phyloP scores from a whole-genome alignment of 2,888 invertebrate species.

The Lottia gigantea region DNA sequence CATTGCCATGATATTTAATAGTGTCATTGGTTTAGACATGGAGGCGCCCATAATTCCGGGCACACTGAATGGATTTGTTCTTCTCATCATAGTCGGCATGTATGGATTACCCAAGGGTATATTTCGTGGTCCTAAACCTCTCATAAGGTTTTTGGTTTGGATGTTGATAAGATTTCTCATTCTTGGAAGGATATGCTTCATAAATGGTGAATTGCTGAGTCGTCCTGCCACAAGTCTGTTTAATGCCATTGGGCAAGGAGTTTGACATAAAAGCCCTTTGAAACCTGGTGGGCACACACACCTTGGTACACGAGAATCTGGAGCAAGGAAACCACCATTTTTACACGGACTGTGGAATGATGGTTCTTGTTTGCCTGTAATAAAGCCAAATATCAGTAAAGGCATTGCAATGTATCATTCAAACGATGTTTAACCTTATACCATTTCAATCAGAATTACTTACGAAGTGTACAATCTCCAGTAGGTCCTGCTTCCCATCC shows the following conservation, averaged over 20 bases:
- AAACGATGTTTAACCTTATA: neutral
- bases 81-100: neutral
- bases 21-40: neutral
- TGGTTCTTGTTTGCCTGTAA: no score
- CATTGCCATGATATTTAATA: neutral
- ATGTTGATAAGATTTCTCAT: neutral
- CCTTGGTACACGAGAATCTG: neutral
- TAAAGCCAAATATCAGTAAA: neutral
- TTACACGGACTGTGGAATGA: conserved; percentile 6
- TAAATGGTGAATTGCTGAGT: neutral
- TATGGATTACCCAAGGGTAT: neutral
- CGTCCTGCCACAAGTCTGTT: no score
- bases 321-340: conserved; percentile 16
- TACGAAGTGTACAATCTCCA: conserved; percentile 16
- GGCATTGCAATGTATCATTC: no score
- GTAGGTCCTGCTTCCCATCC: conserved; percentile 17
- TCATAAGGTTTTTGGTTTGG: neutral
- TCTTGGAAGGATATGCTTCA: neutral
- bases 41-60: neutral
- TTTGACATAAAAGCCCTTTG: conserved; percentile 13
- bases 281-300: conserved; percentile 20
- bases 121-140: neutral
- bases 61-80: neutral
- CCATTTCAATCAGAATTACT: neutral
- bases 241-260: no score